Evolutionary conservation across 2,888 invertebrate genomes (phyloP).

Genomic region (Synergus itoensis): DNA sequence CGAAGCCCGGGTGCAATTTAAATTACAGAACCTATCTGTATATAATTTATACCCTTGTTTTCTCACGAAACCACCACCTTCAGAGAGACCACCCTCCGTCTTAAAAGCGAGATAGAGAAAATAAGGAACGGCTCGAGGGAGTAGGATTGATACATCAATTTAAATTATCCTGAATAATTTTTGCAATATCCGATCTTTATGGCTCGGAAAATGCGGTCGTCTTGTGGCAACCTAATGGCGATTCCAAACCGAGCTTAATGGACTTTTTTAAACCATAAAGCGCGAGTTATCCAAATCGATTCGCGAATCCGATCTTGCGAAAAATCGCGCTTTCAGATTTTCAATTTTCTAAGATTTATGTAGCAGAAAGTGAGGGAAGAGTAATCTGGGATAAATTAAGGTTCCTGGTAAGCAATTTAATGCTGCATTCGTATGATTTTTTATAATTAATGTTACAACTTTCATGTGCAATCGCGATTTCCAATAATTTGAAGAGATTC

Average conservation of each 20-base stretch:
- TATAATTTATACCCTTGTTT: conserved; percentile 76
- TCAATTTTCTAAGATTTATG: conserved; percentile 24
- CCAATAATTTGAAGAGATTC: too few relatives aligned
- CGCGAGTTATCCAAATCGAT: conserved; percentile 50
- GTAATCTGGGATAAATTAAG: not conserved
- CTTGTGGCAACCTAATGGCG: conserved; percentile 66
- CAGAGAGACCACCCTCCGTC: conserved; percentile 55
- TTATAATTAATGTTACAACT: too few relatives aligned
- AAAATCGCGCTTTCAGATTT: conserved; percentile 18
- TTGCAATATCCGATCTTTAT: conserved; percentile 75
- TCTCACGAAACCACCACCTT: conserved; percentile 59
- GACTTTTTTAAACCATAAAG: conserved; percentile 65
- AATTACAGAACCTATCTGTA: conserved; percentile 74
- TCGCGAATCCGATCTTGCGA: conserved; percentile 15
- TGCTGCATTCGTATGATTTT: not conserved
- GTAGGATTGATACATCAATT: conserved; percentile 73
- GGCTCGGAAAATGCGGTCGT: conserved; percentile 72
- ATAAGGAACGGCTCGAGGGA: conserved; percentile 30
- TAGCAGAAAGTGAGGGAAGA: not conserved
- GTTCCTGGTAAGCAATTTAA: not conserved
- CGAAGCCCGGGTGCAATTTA: conserved; percentile 70
- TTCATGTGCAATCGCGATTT: too few relatives aligned
- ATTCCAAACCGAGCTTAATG: conserved; percentile 67
- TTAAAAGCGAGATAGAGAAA: conserved; percentile 45
- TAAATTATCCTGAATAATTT: conserved; percentile 77